Percentiles rank a stretch among this genome's conserved stretches.
phyloP scores from a whole-genome alignment of 2,797 vertebrate genomes.

The Danio kyathit region DNA sequence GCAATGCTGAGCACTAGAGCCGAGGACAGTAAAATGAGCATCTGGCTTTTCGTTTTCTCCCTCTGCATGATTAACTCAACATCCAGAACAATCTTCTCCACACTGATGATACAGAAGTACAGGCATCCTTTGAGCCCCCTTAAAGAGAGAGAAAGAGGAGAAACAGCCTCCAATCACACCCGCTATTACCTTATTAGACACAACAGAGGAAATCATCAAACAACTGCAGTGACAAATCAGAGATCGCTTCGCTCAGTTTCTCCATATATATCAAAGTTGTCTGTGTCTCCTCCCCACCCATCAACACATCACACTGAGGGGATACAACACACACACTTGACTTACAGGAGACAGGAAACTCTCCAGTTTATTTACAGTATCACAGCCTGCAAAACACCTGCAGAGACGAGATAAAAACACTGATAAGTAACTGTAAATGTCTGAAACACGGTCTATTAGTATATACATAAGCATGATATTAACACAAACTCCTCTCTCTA shows the following conservation, averaged over 20 bases:
- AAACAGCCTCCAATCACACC: conserved; percentile 33
- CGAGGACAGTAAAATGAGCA: not conserved
- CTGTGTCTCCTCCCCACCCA: not conserved
- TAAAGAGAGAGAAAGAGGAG: no score
- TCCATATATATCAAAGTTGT: conserved; percentile 25
- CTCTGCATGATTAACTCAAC: not conserved
- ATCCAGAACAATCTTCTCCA: no score
- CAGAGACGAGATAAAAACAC: not conserved
- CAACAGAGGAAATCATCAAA: conserved; percentile 38
- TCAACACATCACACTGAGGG: not conserved
- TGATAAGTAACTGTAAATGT: no score
- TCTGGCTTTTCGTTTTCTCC: conserved; percentile 11
- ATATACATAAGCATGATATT: no score
- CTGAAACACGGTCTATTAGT: no score
- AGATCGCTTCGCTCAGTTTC: not conserved
- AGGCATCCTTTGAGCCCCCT: no score
- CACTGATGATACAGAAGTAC: no score
- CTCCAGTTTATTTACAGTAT: not conserved
- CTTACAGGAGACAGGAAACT: not conserved
- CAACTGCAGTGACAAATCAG: conserved; percentile 24
- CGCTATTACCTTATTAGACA: conserved; percentile 46
- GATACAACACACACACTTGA: no score
- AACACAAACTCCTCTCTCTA: no score
- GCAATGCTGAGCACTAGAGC: no score
- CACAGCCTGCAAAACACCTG: not conserved